Evolutionary conservation across 2,888 invertebrate genomes (phyloP), one percentile per base, ranked within the genome.

Genomic region (Meandrusa payeni): DNA sequence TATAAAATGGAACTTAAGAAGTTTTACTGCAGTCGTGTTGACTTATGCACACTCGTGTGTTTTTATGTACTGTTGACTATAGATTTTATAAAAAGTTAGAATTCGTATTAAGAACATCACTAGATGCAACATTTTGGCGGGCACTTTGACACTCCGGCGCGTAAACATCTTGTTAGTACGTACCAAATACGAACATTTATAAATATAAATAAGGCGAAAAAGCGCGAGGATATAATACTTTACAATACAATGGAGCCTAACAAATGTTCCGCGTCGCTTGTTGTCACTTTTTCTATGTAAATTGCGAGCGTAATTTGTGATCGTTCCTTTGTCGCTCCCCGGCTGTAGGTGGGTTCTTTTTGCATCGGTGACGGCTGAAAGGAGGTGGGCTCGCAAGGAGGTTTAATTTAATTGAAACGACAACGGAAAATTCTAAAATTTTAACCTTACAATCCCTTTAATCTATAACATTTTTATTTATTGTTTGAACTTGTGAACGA

Each of bases 261-360:
- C 82, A 82, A 83, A 83, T 81, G 82, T 81, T 76, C 66, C 68
- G 65, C 63, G 59, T 65, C 72, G 73, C 61, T 62, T 57, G 67
- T 69, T 78, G 81, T 80, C 79, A 77, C 73, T 80, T 80, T 79
- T 78, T 77, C 77, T 80, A 83, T 85, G 81, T 85, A 83, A 83
- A 83, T 81, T 59, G 72, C 60, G 55, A 52, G 54, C 59, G 78
- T 82, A 83, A 85, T 85, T 85, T 83, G 83, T 81, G 81, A 73
- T 61, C 59, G 61, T 55, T 51, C 63, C 53, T 47, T 51, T 51
- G 48, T 49, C 47, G 53, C 42, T 31, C 40, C 29, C 38, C 15
- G 33, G 37, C 32, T 37, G 47, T 39, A 48, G 20, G 43, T 40
- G 41, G 42, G 51, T 47, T 54, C 60, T 61, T 62, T 61, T 55